Evolutionary conservation across 2,888 invertebrate species (phyloP), one percentile per base, ranked within the genome.

Genomic region (Dolichopus griseipennis): DNA sequence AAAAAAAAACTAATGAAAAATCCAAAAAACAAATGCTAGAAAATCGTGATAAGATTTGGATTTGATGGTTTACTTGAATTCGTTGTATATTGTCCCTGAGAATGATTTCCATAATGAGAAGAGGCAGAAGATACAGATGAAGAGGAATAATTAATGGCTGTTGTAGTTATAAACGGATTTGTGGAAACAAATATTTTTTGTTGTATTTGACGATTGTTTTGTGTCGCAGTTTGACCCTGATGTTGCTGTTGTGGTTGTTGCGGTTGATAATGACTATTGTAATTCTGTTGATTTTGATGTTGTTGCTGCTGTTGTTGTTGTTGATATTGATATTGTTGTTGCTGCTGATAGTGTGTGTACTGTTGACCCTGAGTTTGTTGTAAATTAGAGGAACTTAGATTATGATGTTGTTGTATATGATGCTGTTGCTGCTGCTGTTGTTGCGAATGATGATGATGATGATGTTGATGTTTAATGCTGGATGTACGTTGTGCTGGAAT

Each of bases 141-240:
- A 70, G 79, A 76, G 68, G 77, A 76, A 70, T 77, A 79, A 70
- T 81, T 78, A 68, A 80, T 76, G 22, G 81, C 77, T 18, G 80
- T 80, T 37, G 80, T 79, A 70, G 81, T 80, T 73, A 81, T 79
- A 70, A 81, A 81, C 68, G 82, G 82, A 77, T 81, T 81, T 70
- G 81, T 80, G n/a, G 81, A 78, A 66, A 80, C 80, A 73, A 81
- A 78, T 72, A 81, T 81, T 74, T 81, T 81, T 73, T 81, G 81
- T 71, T 81, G 81, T 66, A 78, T 79, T 73, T 72, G 74, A 37
- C 70, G 72, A 27, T 72, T 72, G 12, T 75, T 66, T 66, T 66
- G 10, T 64, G 61, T 65, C 15, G 61, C 15, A 33, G 12, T 73
- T 77, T 75, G 71, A 71, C 71, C 7, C 66, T 74, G 74, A 34